Conservation (phyloP, 1,140 invertebrate species). For the Ditylenchus dipsaci region DNA sequence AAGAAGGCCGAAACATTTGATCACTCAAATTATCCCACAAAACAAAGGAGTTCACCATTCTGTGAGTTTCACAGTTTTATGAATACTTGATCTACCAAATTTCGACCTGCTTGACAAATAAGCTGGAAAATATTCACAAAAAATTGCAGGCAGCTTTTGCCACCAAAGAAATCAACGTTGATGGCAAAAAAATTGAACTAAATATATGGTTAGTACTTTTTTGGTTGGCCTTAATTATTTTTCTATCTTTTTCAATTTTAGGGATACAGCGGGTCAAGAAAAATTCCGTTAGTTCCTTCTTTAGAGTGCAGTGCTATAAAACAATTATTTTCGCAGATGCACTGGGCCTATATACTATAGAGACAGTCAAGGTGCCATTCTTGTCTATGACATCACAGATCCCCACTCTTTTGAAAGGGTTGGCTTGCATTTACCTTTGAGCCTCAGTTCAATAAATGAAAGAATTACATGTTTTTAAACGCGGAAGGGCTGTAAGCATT, state of each 20-base stretch:
- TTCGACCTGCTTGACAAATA: too few relatives aligned
- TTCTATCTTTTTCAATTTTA: conserved; percentile 25
- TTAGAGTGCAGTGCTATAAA: too few relatives aligned
- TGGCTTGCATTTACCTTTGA: not conserved
- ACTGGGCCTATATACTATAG: conserved; percentile 86
- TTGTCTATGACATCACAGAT: conserved; percentile 98
- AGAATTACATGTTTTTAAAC: too few relatives aligned
- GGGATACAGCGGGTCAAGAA: conserved; percentile 89
- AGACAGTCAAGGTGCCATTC: conserved; percentile 69
- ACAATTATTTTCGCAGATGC: too few relatives aligned
- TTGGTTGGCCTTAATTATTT: not conserved
- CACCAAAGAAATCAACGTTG: conserved; percentile 87
- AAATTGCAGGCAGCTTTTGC: conserved; percentile 83
- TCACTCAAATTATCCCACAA: too few relatives aligned
- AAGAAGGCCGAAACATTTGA: too few relatives aligned
- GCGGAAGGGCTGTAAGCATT: too few relatives aligned
- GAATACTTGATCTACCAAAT: too few relatives aligned
- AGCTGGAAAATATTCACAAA: too few relatives aligned
- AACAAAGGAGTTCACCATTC: too few relatives aligned
- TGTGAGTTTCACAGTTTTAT: too few relatives aligned
- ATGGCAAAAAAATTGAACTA: conserved; percentile 80
- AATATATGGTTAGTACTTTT: conserved; percentile 71
- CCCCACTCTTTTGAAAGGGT: conserved; percentile 93
- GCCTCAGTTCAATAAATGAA: not conserved
- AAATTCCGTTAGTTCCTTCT: conserved; percentile 68